Base-by-base conservation (phyloP, 53 echinoderm and acorn worm genomes). In the Apostichopus leukothele region DNA sequence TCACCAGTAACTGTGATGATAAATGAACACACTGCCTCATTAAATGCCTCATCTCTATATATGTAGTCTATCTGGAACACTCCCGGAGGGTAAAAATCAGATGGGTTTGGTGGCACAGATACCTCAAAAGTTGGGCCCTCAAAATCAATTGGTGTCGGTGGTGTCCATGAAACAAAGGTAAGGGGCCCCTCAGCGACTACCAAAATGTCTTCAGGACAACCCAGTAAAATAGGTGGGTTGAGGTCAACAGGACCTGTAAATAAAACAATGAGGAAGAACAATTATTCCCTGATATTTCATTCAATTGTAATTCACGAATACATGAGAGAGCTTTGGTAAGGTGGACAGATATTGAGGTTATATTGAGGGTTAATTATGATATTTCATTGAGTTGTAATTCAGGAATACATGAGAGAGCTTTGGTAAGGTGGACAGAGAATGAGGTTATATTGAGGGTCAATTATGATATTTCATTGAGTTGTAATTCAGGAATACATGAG, bases 131-230 rank as follows among this genome's bases (percentile, higher is more conserved):
- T 23, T 5, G 3, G 52, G n/a, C 18, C 6, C 52, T 6, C 53
- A 10, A 52, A 5, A 54, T 79, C 53, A 52, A 19, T 5, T 1
- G 52, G 5, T 6, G 20, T 52, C 5, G 79, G 79, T 79, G 79
- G 52, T 12, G 52, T 79, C 79, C 79, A 79, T 79, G 16, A 4
- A 5, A 79, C 79, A 79, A 52, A 13, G 10, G 51, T 54, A 53
- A 51, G 79, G 18, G 5, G 14, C n/a, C 52, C 79, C 12, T 8
- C 18, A 19, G 53, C 53, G 12, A 12, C 80, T 21, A 80, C 53
- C 7, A 53, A 18, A 57, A 80, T 80, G 54, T 80, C 54, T 13
- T 21, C 80, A 23, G 80, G 80, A 80, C 80, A 80, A 20, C 7
- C 20, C 7, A 52, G 3, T 53, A 80, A 18, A 4, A 80, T 1